Evolutionary conservation across 2,888 invertebrate species (phyloP), one percentile per base, ranked within the genome.

Genomic region (Ichneumoninae sp.): DNA sequence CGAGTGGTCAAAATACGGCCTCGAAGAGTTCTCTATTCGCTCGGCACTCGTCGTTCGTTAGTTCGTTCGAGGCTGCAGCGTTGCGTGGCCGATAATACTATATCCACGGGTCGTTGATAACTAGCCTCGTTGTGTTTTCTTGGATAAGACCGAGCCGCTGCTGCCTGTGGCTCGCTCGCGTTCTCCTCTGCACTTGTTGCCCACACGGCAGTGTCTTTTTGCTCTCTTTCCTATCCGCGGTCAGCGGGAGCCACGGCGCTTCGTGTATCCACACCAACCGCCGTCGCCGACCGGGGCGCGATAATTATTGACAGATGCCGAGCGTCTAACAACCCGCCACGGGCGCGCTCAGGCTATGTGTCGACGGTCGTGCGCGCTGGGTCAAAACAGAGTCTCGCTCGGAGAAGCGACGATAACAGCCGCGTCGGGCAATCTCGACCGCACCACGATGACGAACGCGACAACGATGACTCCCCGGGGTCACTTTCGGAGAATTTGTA

Each of bases 81-180:
- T 76, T 72, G 50, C 52, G 62, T 62, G 69, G 52, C 60, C 68
- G 82, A 80, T 85, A 80, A 82, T 72, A 71, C 62, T 75, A 80
- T 74, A 77, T 83, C 65, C 75, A 77, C 80, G 83, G 85, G 83
- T 85, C 85, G 85, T 81, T 85, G 85, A 85, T 83, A 83, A 80
- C 80, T 66, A 83, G 80, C 69, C 83, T 80, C 66, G 57, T 85
- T 75, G 70, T 81, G 62, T 83, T 85, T 85, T 85, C 80, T 80
- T 70, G 80, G 85, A 82, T 82, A 78, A 82, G 78, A 74, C 68
- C 50, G 30, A 36, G 30, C 40, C 60, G 72, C 65, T 44, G 66
- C 40, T 65, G 76, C 54, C 40, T 44, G 76, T 66, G 47, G 57
- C 40, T 33, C 65, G 30, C 16, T 52, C 65, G 26, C 30, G 68